Evolutionary conservation across 2,888 invertebrate genomes (phyloP), one percentile per base, ranked within the genome.

Genomic region (Drymonia ruficornis): DNA sequence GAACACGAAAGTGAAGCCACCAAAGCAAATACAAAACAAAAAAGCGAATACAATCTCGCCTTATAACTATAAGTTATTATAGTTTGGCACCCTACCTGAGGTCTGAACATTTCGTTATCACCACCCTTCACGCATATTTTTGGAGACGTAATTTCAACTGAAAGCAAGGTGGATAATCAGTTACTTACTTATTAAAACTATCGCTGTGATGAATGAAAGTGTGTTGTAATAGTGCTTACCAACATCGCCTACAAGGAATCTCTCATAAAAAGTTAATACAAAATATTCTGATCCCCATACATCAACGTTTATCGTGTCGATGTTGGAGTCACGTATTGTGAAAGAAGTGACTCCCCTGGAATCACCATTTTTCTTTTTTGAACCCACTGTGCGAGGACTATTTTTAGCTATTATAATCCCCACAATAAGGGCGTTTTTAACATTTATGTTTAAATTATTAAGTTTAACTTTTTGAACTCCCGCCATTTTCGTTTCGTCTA

Each of bases 301-400:
- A 59, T 95, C 95, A 15, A 95, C 95, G 78, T 97, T 97, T 47
- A 96, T 95, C 6, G 95, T 95, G 78, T 96, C 95, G 1, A 93
- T 80, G 16, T 94, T 90, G 0, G 96, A 95, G 86, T 97, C 97
- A 61, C 97, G 93, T 28, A 97, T 63, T 0, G 96, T 97, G 63
- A 96, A 96, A 52, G 94, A 95, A 87, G 96, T 96, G 0, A 97
- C 96, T n/a, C 94, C 96, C 64, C 95, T 93, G 31, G 87, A 84
- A 53, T 93, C 93, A 19, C 88, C 89, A 64, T 85, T 91, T 78
- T 93, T 91, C 75, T 91, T 93, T 70, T 91, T 93, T 3, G 85
- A 84, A 38, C 84, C 83, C 65, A 94, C 84, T 53, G 83, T 86
- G 55, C 93, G 93, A 2, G 95, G 94, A 61, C 91, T 91, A 66